Evolutionary conservation across 2,888 invertebrate species (phyloP).

Genomic region (Myathropa florea): DNA sequence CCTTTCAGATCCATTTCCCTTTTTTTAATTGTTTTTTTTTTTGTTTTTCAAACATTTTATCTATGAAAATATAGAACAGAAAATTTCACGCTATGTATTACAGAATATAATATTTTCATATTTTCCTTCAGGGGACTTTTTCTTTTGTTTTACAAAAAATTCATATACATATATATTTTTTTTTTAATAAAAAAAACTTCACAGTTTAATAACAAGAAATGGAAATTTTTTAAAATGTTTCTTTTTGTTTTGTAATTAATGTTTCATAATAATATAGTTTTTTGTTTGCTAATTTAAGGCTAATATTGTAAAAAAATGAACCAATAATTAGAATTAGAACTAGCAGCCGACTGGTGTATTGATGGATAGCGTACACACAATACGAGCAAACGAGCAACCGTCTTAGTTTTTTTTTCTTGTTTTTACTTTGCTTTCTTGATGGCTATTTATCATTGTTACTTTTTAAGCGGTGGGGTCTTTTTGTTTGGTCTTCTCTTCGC

Average conservation of each 20-base stretch:
- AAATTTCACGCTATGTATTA: constrained; percentile 63
- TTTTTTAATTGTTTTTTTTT: constrained; percentile 2
- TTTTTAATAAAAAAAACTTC: constrained; percentile 64
- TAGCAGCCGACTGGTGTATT: constrained; percentile 59
- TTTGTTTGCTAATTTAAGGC: constrained; percentile 62
- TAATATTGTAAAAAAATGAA: constrained; percentile 62
- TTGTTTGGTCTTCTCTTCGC: constrained; percentile 68
- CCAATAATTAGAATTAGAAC: constrained; percentile 65
- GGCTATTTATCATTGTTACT: constrained; percentile 36
- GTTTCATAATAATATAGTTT: constrained; percentile 40
- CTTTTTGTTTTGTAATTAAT: constrained; percentile 46
- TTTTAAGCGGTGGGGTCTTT: constrained; percentile 61
- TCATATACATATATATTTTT: constrained; percentile 65
- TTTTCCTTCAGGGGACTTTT: constrained; percentile 34
- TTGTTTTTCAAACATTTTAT: constrained; percentile 49
- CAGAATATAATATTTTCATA: constrained; percentile 50
- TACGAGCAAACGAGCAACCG: constrained; percentile 49
- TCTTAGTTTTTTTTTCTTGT: constrained; percentile 15
- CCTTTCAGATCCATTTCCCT: constrained; percentile 32
- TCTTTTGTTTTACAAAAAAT: constrained; percentile 68
- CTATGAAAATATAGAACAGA: constrained; percentile 66
- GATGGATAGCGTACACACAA: constrained; percentile 48
- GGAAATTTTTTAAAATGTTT: constrained; percentile 58
- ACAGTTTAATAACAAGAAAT: constrained; percentile 68
- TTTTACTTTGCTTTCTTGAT: neutral